phyloP scores from a whole-genome alignment of 1,140 invertebrate genomes.

The Calliopsis andreniformis region DNA sequence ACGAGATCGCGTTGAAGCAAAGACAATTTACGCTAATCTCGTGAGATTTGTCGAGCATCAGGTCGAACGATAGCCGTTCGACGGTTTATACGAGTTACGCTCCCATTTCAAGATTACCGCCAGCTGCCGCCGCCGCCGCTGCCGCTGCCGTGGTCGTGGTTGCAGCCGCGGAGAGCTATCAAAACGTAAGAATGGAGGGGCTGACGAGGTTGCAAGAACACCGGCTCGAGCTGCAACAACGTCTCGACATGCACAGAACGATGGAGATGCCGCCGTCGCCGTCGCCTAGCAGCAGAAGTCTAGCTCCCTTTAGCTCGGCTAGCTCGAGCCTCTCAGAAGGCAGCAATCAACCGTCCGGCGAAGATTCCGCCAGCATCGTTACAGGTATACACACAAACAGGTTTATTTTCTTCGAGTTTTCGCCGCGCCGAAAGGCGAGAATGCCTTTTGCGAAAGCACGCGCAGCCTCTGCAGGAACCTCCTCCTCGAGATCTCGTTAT shows the following conservation, averaged over 20 bases:
- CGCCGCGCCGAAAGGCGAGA: no score
- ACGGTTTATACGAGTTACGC: constrained; percentile 44
- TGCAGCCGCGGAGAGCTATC: constrained; percentile 79
- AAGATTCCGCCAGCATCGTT: constrained; percentile 92
- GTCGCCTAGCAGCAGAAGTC: constrained; percentile 91
- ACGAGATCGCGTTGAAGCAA: constrained; percentile 61
- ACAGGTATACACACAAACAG: constrained; percentile 86
- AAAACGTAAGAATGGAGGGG: constrained; percentile 80
- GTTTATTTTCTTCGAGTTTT: constrained; percentile 54
- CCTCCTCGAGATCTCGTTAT: constrained; percentile 8
- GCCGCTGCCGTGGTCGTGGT: no score
- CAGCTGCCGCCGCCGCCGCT: no score
- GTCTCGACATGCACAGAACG: constrained; percentile 79
- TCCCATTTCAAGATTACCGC: constrained; percentile 79
- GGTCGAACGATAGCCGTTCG: background rate
- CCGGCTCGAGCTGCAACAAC: constrained; percentile 79
- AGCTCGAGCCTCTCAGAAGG: constrained; percentile 92
- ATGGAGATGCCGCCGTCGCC: constrained; percentile 88
- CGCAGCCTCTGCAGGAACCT: no score
- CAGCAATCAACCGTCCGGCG: constrained; percentile 87
- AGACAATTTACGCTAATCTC: constrained; percentile 78
- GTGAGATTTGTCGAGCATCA: constrained; percentile 41
- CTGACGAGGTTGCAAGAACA: constrained; percentile 80
- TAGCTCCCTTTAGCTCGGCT: constrained; percentile 92
- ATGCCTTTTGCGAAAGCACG: no score